These are phyloP conservation scores for Nymphalis c-album DNA, from an alignment of 2,888 invertebrate species.

Conservation along the genomic window DNA sequence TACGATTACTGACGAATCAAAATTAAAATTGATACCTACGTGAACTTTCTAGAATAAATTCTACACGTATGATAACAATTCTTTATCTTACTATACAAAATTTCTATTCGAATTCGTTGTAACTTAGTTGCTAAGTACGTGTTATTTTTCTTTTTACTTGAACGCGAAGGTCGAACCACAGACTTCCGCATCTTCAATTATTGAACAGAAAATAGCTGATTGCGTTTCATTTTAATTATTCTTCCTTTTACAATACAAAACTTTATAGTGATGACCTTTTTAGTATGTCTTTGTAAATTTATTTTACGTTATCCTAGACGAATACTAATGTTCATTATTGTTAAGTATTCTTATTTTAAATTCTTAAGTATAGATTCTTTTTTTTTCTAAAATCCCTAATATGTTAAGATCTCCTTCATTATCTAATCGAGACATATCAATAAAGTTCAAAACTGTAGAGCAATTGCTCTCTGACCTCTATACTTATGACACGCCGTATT, in stretches of 20 bases:
- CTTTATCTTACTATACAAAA: slow-evolving; percentile 2
- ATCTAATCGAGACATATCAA: no score
- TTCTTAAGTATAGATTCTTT: no score
- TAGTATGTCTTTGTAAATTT: not conserved
- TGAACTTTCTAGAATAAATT: slow-evolving; percentile 22
- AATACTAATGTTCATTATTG: no score
- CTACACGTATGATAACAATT: slow-evolving; percentile 12
- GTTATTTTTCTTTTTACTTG: slow-evolving; percentile 10
- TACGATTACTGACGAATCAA: not conserved
- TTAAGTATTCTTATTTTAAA: no score
- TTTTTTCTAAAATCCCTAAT: no score
- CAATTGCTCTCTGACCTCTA: no score
- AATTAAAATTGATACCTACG: slow-evolving; percentile 11
- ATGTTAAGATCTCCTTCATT: no score
- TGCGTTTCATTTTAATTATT: not conserved
- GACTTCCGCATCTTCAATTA: slow-evolving; percentile 32
- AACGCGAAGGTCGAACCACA: slow-evolving; percentile 3
- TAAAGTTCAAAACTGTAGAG: no score
- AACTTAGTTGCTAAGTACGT: slow-evolving; percentile 13
- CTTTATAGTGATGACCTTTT: not conserved
- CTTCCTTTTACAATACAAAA: not conserved
- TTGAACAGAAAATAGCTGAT: slow-evolving; percentile 17
- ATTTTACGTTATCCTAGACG: no score
- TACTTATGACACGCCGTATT: no score
- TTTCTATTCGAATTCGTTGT: no score